Evolutionary conservation across 2,888 invertebrate species (phyloP), one percentile per base, ranked within the genome.

Genomic region (Seira sanloemensis): DNA sequence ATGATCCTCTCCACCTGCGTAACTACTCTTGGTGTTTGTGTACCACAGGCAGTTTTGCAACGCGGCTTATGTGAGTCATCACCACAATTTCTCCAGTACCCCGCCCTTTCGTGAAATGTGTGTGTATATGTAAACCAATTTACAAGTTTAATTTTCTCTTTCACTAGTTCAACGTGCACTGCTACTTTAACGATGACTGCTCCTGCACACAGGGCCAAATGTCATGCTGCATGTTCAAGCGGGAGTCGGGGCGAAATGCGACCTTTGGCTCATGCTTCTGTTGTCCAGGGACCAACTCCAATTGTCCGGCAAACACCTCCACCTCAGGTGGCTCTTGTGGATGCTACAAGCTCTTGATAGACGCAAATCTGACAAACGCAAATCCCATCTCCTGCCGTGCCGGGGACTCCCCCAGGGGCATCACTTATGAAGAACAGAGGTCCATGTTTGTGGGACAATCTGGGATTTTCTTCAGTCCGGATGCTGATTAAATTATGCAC

Each of bases 181-280:
- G 58, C n/a, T 58, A n/a, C n/a, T 58, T 58, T n/a, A 58, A 58
- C 58, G 58, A 58, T 58, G 58, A 58, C 58, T 58, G 58, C n/a
- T 58, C 58, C 58, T 58, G 58, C n/a, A n/a, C 2, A 9, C 58
- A 58, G n/a, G 58, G 58, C 2, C 16, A 58, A 4, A 4, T 5
- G 18, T n/a, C 58, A 4, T 58, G 58, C n/a, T 58, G 58, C 58
- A 58, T 58, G 58, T 58, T 58, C n/a, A 58, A 58, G n/a, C 7
- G 58, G 58, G 9, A 58, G 2, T 4, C 2, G 9, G n/a, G n/a
- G 2, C 9, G 58, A n/a, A 9, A 5, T 16, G n/a, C 16, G 2
- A 58, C 58, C 5, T 12, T 58, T 18, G 58, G 58, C 7, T n/a
- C n/a, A 16, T 58, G 58, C 18, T 58, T 58, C 58, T 58, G 58